These are phyloP conservation scores for Syrphus vitripennis DNA, from an alignment of 2,888 invertebrate genomes.

Conservation along the genomic window DNA sequence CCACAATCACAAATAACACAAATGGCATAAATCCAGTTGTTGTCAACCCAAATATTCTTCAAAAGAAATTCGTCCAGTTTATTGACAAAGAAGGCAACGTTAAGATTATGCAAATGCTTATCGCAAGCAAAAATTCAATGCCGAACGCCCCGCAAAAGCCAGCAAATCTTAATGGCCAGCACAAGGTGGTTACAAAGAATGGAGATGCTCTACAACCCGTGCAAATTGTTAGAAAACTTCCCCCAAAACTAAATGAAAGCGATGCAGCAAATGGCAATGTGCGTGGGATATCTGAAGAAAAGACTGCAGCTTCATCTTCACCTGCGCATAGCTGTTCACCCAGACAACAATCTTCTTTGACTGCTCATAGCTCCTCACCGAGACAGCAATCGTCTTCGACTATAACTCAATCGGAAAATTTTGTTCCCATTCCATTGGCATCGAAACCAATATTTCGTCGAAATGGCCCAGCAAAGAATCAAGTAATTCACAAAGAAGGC, in stretches of 20 bases:
- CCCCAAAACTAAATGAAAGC: background rate
- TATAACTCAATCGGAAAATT: background rate
- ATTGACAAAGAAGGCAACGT: slow-evolving; percentile 75
- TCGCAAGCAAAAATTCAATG: slow-evolving; percentile 58
- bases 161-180: slow-evolving; percentile 17
- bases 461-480: slow-evolving; percentile 72
- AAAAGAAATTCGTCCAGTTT: slow-evolving; percentile 75
- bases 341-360: background rate
- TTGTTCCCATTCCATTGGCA: background rate
- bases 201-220: slow-evolving; percentile 6
- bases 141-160: background rate
- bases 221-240: background rate
- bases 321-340: background rate
- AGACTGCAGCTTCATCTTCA: background rate
- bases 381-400: background rate
- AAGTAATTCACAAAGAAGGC: slow-evolving; percentile 79
- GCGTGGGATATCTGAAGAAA: background rate
- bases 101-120: slow-evolving; percentile 75
- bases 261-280: slow-evolving; percentile 19
- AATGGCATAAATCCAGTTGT: slow-evolving; percentile 9
- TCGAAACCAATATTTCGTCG: slow-evolving; percentile 6
- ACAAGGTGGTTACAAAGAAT: slow-evolving; percentile 8
- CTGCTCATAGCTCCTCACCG: background rate
- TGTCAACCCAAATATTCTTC: slow-evolving; percentile 69
- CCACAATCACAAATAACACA: background rate